Conservation (phyloP, 1,140 invertebrate genomes). For the Aphelenchoides besseyi region DNA sequence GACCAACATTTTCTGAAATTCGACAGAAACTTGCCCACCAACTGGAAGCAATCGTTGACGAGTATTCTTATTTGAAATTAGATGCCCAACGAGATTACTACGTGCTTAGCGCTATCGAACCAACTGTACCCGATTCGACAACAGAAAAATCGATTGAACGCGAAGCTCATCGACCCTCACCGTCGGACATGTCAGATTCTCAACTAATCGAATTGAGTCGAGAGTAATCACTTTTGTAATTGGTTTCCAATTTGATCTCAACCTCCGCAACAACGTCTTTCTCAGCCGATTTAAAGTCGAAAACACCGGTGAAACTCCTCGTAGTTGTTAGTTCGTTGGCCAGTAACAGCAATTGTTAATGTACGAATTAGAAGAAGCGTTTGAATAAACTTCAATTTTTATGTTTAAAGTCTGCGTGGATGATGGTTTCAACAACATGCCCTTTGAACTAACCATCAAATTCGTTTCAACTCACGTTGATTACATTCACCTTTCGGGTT, state of each 20-base stretch:
- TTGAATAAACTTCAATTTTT: too few species aligned
- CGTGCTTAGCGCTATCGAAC: conserved; percentile 17
- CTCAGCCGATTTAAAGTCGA: not conserved
- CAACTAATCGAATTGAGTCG: not conserved
- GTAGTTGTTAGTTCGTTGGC: not conserved
- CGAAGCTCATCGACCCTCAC: not conserved
- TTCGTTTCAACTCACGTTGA: too few species aligned
- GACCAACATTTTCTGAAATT: conserved; percentile 50
- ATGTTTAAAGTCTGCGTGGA: too few species aligned
- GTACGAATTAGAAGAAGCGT: too few species aligned
- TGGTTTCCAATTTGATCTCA: not conserved
- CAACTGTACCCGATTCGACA: not conserved
- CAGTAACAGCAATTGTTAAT: too few species aligned
- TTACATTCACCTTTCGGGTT: too few species aligned
- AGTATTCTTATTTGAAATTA: conserved; percentile 61
- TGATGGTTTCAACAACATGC: too few species aligned
- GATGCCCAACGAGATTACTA: conserved; percentile 60
- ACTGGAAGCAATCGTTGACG: conserved; percentile 59
- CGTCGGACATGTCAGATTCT: not conserved
- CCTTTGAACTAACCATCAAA: too few species aligned
- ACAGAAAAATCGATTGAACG: not conserved
- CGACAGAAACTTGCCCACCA: conserved; percentile 56
- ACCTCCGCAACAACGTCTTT: conserved; percentile 1
- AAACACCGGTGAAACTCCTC: not conserved
- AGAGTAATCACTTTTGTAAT: not conserved